Conservation (phyloP, 1,140 invertebrate species). For the Magallana angulata region DNA sequence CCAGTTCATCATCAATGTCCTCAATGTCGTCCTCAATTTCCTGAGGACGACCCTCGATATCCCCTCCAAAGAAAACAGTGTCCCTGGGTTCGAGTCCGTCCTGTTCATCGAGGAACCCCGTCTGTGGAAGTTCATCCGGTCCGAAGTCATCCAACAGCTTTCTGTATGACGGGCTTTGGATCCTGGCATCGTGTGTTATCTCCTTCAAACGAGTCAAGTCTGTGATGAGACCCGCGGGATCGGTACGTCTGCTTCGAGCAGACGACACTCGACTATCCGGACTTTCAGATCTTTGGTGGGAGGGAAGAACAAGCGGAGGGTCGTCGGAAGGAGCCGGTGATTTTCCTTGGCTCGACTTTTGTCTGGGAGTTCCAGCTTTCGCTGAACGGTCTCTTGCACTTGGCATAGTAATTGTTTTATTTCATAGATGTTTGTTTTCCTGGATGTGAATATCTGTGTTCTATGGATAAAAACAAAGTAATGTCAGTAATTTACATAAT, state of each 20-base stretch:
- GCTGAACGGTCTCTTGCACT: constrained; percentile 3
- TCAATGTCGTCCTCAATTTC: constrained; percentile 38
- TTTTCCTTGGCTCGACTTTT: neutral
- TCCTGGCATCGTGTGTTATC: constrained; percentile 53
- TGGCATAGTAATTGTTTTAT: constrained; percentile 12
- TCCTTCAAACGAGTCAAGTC: constrained; percentile 56
- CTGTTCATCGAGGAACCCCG: neutral
- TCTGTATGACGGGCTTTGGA: constrained; percentile 35
- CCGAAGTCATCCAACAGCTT: constrained; percentile 33
- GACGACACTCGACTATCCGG: constrained; percentile 38
- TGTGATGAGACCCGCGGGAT: constrained; percentile 54
- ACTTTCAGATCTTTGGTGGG: neutral
- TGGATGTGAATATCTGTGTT: too few species aligned
- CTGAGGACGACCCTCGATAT: constrained; percentile 18
- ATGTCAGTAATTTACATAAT: too few species aligned
- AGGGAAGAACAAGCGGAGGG: neutral
- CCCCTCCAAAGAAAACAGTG: constrained; percentile 38
- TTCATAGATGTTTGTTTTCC: neutral
- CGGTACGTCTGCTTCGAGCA: constrained; percentile 38
- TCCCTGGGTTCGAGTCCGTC: constrained; percentile 22
- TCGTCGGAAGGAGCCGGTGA: neutral
- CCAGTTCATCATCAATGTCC: constrained; percentile 49
- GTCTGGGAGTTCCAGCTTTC: neutral
- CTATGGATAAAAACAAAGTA: too few species aligned
- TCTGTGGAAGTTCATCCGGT: constrained; percentile 8